Conservation (phyloP, 2,113 vertebrate species). For the Delphinapterus leucas region DNA sequence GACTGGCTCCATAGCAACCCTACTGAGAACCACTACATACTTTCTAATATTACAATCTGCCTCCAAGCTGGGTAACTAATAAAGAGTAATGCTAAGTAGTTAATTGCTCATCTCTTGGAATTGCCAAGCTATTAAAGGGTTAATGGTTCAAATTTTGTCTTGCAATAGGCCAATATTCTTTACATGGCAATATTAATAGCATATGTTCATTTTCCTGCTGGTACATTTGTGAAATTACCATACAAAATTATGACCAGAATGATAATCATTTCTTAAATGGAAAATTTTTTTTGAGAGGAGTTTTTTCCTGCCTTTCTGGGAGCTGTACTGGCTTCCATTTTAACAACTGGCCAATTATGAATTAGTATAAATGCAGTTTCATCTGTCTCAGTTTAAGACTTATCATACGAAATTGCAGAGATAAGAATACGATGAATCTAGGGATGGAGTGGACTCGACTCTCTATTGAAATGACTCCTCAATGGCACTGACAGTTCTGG, state of each 20-base stretch:
- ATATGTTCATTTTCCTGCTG: conserved; percentile 22
- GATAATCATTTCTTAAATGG: conserved; percentile 39
- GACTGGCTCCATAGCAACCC: background rate
- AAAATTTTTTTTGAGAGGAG: background rate
- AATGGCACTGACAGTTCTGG: background rate
- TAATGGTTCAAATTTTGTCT: background rate
- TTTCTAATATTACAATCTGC: background rate
- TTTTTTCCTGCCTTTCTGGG: conserved; percentile 31
- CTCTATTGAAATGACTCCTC: background rate
- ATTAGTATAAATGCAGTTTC: conserved; percentile 54
- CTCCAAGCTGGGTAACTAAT: background rate
- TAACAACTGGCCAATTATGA: conserved; percentile 53
- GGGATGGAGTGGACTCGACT: background rate
- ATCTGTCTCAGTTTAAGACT: conserved; percentile 40
- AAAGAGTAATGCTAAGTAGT: background rate
- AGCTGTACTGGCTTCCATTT: conserved; percentile 39
- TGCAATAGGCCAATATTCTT: background rate
- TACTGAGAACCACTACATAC: rapidly evolving
- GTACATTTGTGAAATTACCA: conserved; percentile 23
- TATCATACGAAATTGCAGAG: conserved; percentile 22
- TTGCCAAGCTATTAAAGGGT: background rate
- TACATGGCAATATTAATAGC: background rate
- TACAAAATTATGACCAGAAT: conserved; percentile 42
- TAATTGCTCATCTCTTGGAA: background rate
- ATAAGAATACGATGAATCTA: background rate